phyloP scores from a whole-genome alignment of 2,797 vertebrate species.

The Hybognathus amarus region DNA sequence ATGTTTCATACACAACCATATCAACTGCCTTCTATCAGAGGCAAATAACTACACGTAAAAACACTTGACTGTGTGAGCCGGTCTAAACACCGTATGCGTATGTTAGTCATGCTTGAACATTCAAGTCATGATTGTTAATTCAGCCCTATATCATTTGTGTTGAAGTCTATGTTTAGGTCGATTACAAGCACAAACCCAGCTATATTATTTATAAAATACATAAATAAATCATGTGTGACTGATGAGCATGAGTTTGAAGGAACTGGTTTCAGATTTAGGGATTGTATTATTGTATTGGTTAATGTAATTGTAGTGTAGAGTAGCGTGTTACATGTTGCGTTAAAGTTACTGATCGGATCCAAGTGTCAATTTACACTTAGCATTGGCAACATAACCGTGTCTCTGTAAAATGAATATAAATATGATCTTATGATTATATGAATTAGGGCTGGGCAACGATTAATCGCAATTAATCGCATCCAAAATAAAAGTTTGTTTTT shows the following conservation, averaged over 20 bases:
- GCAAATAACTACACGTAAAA: not conserved
- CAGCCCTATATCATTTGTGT: not conserved
- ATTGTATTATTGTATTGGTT: not conserved
- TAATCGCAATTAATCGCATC: too few relatives aligned
- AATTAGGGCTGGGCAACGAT: too few relatives aligned
- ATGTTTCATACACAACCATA: not conserved
- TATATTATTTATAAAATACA: too few relatives aligned
- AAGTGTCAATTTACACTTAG: too few relatives aligned
- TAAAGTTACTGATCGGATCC: too few relatives aligned
- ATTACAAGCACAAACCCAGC: not conserved
- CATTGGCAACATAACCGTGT: too few relatives aligned
- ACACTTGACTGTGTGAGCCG: not conserved
- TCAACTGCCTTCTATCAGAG: not conserved
- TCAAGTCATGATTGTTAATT: not conserved
- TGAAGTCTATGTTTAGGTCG: not conserved
- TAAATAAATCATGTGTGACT: not conserved
- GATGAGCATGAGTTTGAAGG: not conserved
- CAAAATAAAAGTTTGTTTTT: too few relatives aligned
- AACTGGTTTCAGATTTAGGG: not conserved
- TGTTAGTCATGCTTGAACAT: not conserved
- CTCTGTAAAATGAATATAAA: too few relatives aligned
- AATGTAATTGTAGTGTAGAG: not conserved
- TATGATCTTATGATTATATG: too few relatives aligned
- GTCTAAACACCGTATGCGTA: conserved; percentile 2
- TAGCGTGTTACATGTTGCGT: not conserved